phyloP scores from a whole-genome alignment of 2,113 vertebrate genomes.

The Cranoglanis bouderius region DNA sequence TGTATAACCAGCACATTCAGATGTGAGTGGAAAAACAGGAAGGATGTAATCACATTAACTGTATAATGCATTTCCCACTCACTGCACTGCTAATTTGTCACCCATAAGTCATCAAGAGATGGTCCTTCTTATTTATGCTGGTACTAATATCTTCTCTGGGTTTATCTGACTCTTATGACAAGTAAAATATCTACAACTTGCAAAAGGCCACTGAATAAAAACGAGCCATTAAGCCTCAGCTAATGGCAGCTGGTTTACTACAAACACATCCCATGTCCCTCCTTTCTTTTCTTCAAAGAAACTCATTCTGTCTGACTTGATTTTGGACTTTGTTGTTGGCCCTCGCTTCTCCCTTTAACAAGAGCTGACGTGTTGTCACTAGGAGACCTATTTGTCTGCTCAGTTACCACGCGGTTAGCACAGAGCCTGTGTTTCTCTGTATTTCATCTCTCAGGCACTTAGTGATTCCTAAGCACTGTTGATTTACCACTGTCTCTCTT shows the following conservation, averaged over 20 bases:
- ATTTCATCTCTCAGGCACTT: conserved; percentile 28
- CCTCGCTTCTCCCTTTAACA: neutral
- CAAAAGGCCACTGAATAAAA: conserved; percentile 16
- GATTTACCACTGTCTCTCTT: conserved; percentile 39
- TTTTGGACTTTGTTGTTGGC: neutral
- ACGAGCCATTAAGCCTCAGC: conserved; percentile 5
- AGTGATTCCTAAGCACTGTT: conserved; percentile 22
- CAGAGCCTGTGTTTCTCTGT: conserved; percentile 15
- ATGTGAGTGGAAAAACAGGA: neutral
- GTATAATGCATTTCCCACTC: conserved; percentile 30
- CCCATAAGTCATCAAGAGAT: neutral
- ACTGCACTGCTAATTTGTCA: conserved; percentile 2
- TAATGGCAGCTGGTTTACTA: conserved; percentile 21
- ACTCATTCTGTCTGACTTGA: neutral
- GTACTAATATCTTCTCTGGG: neutral
- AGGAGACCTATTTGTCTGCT: conserved; percentile 14
- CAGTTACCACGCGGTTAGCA: conserved; percentile 29
- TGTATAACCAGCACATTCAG: neutral
- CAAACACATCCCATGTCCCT: neutral
- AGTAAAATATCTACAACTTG: neutral
- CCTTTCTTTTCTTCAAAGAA: conserved; percentile 4
- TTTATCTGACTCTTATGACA: neutral
- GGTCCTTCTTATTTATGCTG: conserved; percentile 11
- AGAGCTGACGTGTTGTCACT: conserved; percentile 1
- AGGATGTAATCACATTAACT: neutral